Percentiles rank a stretch among this genome's conserved stretches.
Conservation (phyloP, 2,888 invertebrate species). For the Chrysolina oricalcia region DNA sequence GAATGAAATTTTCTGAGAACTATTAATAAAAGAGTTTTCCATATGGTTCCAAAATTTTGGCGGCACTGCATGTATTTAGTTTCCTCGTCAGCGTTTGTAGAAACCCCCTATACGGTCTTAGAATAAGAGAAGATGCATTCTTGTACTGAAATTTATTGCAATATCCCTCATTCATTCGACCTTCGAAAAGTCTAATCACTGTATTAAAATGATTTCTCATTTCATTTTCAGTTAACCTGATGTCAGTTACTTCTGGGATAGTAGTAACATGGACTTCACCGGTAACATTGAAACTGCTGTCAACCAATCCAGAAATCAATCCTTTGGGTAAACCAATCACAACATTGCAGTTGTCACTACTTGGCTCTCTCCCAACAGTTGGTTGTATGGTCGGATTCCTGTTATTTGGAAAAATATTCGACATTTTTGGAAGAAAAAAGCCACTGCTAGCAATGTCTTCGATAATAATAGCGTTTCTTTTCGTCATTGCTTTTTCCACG, state of each 20-base stretch:
- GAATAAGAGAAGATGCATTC: too few relatives aligned
- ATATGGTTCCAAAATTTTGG: too few relatives aligned
- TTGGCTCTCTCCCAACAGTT: conserved; percentile 25
- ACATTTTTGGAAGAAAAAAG: conserved; percentile 33
- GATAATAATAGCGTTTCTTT: background rate
- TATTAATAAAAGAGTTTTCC: too few relatives aligned
- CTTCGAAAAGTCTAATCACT: too few relatives aligned
- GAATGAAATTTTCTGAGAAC: too few relatives aligned
- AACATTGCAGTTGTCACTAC: conserved; percentile 29
- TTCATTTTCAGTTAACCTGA: conserved; percentile 33
- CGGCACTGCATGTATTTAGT: too few relatives aligned
- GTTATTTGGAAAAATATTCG: conserved; percentile 27
- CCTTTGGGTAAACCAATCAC: conserved; percentile 36
- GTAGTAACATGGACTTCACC: conserved; percentile 41
- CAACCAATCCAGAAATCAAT: conserved; percentile 27
- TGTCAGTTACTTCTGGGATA: conserved; percentile 20
- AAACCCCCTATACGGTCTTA: too few relatives aligned
- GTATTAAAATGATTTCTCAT: background rate
- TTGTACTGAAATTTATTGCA: too few relatives aligned
- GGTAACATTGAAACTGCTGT: conserved; percentile 29
- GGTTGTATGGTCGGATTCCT: conserved; percentile 29
- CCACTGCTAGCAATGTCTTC: background rate
- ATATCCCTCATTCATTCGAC: too few relatives aligned
- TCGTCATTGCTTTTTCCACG: conserved; percentile 11
- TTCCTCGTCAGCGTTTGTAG: too few relatives aligned